Percentiles rank a stretch among this genome's conserved stretches.
Evolutionary conservation across 1,140 invertebrate genomes (phyloP).

Genomic region (Cryptotermes secundus): DNA sequence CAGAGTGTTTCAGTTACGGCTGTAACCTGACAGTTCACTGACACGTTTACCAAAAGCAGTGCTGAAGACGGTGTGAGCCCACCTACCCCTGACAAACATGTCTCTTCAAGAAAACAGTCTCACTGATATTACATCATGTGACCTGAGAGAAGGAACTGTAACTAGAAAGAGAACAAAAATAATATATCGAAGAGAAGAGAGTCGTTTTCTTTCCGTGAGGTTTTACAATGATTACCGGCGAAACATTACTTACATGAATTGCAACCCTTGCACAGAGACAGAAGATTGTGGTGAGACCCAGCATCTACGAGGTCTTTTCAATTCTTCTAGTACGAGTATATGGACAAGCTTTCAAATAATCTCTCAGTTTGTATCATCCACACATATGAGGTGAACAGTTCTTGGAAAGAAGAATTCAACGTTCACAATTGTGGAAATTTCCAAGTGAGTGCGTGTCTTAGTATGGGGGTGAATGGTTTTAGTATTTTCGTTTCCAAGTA

Average conservation of each 20-base stretch:
- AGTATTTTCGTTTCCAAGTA: neutral
- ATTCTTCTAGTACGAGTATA: too few species aligned
- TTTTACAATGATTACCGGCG: neutral
- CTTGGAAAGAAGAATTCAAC: neutral
- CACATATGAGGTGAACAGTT: neutral
- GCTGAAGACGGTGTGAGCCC: neutral
- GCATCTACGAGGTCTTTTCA: neutral
- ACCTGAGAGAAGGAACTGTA: neutral
- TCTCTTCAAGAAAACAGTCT: neutral
- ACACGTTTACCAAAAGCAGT: neutral
- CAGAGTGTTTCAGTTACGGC: neutral
- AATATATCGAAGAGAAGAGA: neutral
- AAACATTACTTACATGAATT: neutral
- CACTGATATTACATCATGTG: neutral
- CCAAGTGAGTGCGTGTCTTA: neutral
- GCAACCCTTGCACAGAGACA: neutral
- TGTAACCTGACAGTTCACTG: neutral
- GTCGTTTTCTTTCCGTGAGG: neutral
- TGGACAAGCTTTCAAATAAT: conserved; percentile 20
- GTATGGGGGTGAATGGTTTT: too few species aligned
- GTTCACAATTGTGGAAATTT: neutral
- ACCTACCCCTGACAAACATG: neutral
- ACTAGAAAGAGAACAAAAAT: neutral
- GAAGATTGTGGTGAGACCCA: neutral
- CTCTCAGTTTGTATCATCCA: neutral